A percentile compares a stretch with the other conserved stretches of the same genome.
These are phyloP conservation scores for Hedychridium roseum DNA, from an alignment of 2,888 invertebrate genomes.

Conservation along the genomic window DNA sequence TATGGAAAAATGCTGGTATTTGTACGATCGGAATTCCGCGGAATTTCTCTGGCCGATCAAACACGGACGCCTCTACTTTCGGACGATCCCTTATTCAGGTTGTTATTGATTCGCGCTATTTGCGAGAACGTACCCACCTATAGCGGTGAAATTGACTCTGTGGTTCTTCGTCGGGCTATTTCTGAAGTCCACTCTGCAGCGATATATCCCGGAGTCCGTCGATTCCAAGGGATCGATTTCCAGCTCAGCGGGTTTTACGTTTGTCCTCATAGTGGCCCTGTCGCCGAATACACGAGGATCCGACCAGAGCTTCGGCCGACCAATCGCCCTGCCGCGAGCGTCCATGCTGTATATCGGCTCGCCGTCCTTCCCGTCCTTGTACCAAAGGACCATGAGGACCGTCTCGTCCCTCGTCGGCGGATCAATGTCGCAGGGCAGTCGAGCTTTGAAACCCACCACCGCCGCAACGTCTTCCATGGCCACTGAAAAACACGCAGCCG, in stretches of 20 bases:
- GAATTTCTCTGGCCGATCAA: too few relatives aligned
- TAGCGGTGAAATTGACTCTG: slow-evolving; percentile 66
- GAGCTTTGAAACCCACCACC: slow-evolving; percentile 82
- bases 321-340: slow-evolving; percentile 61
- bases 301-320: slow-evolving; percentile 64
- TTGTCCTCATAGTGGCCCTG: slow-evolving; percentile 66
- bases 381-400: slow-evolving; percentile 92
- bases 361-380: slow-evolving; percentile 78
- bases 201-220: slow-evolving; percentile 65
- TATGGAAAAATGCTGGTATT: too few relatives aligned
- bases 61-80: too few relatives aligned
- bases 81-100: too few relatives aligned
- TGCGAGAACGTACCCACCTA: slow-evolving; percentile 67
- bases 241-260: slow-evolving; percentile 60
- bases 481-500: too few relatives aligned
- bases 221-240: slow-evolving; percentile 60
- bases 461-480: slow-evolving; percentile 78
- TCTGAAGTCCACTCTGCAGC: slow-evolving; percentile 66
- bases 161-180: slow-evolving; percentile 67
- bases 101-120: too few relatives aligned
- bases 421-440: slow-evolving; percentile 86
- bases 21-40: too few relatives aligned
- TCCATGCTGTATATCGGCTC: slow-evolving; percentile 84
- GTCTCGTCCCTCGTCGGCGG: slow-evolving; percentile 80
- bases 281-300: slow-evolving; percentile 62